Conservation (phyloP, 2,113 vertebrate genomes). For the Mobula birostris region DNA sequence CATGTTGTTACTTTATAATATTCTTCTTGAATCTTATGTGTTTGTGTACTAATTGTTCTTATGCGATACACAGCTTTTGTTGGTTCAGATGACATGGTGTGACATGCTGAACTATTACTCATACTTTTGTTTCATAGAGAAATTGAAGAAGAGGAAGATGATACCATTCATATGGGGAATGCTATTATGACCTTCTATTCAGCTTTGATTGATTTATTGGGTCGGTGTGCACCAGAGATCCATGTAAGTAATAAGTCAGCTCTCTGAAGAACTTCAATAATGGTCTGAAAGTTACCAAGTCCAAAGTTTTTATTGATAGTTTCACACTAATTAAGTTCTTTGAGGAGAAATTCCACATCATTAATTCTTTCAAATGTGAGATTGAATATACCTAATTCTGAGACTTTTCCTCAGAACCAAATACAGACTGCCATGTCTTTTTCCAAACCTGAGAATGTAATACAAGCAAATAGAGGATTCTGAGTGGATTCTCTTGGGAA, state of each 20-base stretch:
- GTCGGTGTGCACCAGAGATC: constrained; percentile 93
- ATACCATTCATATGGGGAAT: constrained; percentile 91
- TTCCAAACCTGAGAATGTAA: background rate
- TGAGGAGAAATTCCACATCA: background rate
- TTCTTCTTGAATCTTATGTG: background rate
- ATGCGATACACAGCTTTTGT: background rate
- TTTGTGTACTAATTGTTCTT: background rate
- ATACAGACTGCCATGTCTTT: background rate
- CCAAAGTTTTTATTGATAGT: background rate
- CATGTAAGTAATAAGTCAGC: constrained; percentile 68
- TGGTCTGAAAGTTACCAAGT: background rate
- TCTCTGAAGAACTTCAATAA: background rate
- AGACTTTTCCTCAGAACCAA: background rate
- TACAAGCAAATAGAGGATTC: background rate
- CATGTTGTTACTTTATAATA: background rate
- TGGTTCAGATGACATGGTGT: background rate
- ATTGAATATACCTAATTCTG: background rate
- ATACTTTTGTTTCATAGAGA: constrained; percentile 53
- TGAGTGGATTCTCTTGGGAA: background rate
- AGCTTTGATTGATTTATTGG: constrained; percentile 85
- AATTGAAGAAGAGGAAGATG: constrained; percentile 77
- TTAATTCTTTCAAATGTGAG: background rate
- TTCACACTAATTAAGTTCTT: background rate
- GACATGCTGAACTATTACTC: too few species aligned
- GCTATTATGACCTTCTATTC: constrained; percentile 96